Conservation (phyloP, 2,888 invertebrate species). For the Thymelicus lineola region DNA sequence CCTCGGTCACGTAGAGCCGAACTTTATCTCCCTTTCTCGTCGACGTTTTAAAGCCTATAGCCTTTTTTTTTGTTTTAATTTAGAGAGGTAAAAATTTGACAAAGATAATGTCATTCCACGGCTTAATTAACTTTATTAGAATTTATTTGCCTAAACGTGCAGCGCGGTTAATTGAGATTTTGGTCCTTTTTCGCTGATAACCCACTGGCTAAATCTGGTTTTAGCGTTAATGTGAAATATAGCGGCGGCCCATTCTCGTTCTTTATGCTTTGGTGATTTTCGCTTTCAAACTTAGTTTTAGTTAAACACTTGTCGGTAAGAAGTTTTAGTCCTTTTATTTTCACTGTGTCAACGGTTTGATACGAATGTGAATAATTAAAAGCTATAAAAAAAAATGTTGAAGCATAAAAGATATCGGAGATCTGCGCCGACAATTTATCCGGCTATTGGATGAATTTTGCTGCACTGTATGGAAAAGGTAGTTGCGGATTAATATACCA, state of each 20-base stretch:
- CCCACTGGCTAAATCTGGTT: constrained; percentile 51
- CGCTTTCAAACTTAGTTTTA: background rate
- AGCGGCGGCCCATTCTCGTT: constrained; percentile 36
- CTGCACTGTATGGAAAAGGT: no score
- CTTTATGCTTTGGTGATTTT: constrained; percentile 28
- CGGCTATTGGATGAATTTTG: no score
- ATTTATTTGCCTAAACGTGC: constrained; percentile 76
- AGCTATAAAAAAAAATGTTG: no score
- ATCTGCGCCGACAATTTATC: no score
- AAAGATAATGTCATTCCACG: constrained; percentile 74
- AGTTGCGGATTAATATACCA: no score
- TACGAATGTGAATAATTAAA: no score
- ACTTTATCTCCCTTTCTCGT: constrained; percentile 61
- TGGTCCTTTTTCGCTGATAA: constrained; percentile 53
- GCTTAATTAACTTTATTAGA: constrained; percentile 83
- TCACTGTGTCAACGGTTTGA: no score
- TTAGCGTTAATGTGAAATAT: constrained; percentile 49
- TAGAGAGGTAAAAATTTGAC: constrained; percentile 64
- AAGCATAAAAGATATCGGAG: no score
- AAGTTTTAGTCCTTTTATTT: no score
- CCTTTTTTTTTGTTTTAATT: constrained; percentile 71
- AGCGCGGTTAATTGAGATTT: constrained; percentile 55
- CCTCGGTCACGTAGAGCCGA: constrained; percentile 64
- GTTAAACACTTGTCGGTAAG: no score
- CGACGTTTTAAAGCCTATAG: constrained; percentile 52